These are phyloP conservation scores for Carettochelys insculpta DNA, from an alignment of 2,113 vertebrate genomes.

Conservation along the genomic window DNA sequence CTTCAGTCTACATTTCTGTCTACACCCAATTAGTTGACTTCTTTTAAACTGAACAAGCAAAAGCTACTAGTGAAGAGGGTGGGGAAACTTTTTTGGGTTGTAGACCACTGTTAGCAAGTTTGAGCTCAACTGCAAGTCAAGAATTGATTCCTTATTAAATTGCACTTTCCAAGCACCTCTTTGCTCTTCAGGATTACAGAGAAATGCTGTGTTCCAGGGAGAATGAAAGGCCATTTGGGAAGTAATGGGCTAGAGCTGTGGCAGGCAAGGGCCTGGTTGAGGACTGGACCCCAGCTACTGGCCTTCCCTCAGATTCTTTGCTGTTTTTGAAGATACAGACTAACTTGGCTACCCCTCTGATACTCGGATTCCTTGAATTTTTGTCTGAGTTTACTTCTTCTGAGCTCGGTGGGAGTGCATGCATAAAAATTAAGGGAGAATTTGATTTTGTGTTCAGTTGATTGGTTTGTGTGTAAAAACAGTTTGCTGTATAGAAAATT, in stretches of 20 bases:
- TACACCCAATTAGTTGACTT: neutral
- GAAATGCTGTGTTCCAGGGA: too few relatives aligned
- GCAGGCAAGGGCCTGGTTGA: too few relatives aligned
- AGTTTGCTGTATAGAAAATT: slow-evolving; percentile 12
- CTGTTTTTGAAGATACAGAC: too few relatives aligned
- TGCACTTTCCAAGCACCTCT: too few relatives aligned
- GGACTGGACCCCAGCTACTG: neutral
- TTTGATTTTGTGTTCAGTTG: neutral
- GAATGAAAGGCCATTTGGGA: too few relatives aligned
- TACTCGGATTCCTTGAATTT: neutral
- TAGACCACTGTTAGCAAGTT: too few relatives aligned
- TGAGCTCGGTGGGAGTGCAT: neutral
- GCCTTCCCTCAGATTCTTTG: neutral
- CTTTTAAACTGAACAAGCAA: neutral
- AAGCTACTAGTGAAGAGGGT: neutral
- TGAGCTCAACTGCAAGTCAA: too few relatives aligned
- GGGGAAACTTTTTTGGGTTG: too few relatives aligned
- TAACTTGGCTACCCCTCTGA: too few relatives aligned
- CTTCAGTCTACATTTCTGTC: neutral
- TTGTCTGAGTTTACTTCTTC: neutral
- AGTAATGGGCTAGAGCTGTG: too few relatives aligned
- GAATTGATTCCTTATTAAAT: too few relatives aligned
- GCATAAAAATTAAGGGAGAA: neutral
- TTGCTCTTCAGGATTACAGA: too few relatives aligned
- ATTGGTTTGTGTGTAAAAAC: slow-evolving; percentile 38